These are phyloP conservation scores for Platysternon megacephalum DNA, from an alignment of 2,113 vertebrate genomes.

Conservation along the genomic window DNA sequence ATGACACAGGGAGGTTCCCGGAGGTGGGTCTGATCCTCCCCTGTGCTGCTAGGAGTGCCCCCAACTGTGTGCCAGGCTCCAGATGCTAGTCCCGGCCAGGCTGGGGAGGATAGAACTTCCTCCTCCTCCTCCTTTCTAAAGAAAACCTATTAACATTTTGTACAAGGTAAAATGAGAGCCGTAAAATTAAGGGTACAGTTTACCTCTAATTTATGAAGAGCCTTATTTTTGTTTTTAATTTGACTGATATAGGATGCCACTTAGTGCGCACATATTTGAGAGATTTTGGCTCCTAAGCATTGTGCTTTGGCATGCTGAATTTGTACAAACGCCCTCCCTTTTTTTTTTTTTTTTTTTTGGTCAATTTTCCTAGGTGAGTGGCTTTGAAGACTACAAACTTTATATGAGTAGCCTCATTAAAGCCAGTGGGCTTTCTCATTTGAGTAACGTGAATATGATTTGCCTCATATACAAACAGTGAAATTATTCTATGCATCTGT, in stretches of 20 bases:
- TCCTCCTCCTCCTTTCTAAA: background rate
- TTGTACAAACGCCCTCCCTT: accelerated
- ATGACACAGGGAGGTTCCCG: too few relatives aligned
- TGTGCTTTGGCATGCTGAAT: background rate
- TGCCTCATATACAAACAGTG: background rate
- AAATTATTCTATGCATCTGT: background rate
- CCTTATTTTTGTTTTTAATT: background rate
- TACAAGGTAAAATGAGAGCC: background rate
- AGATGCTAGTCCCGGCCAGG: too few relatives aligned
- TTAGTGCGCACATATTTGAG: too few relatives aligned
- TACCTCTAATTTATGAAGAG: too few relatives aligned
- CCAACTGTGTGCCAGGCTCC: too few relatives aligned
- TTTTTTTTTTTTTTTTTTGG: background rate
- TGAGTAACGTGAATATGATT: background rate
- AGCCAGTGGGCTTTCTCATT: background rate
- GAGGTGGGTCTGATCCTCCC: too few relatives aligned
- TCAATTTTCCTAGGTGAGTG: background rate
- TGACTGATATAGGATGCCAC: background rate
- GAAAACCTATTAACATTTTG: background rate
- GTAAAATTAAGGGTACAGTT: background rate
- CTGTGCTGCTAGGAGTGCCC: too few relatives aligned
- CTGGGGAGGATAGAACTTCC: too few relatives aligned
- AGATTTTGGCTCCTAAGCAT: background rate
- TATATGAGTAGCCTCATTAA: background rate
- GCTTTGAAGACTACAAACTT: background rate